These are phyloP conservation scores for Neofelis nebulosa DNA, from an alignment of 2,113 vertebrate genomes.

Conservation along the genomic window DNA sequence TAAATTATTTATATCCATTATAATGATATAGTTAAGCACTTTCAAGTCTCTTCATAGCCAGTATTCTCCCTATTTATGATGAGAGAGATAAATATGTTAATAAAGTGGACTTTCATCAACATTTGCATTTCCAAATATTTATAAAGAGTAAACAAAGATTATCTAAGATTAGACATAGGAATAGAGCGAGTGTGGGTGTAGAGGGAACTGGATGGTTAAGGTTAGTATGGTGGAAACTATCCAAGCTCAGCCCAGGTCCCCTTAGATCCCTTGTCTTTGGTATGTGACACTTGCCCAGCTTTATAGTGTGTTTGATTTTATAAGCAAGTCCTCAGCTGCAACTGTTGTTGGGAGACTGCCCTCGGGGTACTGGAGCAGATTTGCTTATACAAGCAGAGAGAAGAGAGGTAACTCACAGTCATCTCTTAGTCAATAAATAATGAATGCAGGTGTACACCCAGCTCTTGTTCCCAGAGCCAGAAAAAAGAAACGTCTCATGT, in stretches of 20 bases:
- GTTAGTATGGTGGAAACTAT: neutral
- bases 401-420: neutral
- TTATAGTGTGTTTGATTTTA: neutral
- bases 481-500: neutral
- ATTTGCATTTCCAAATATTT: neutral
- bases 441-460: neutral
- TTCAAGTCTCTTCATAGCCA: neutral
- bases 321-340: neutral
- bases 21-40: neutral
- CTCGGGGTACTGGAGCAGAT: neutral
- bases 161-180: neutral
- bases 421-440: neutral
- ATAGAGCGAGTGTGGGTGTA: neutral
- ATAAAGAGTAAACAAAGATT: neutral
- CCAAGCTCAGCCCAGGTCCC: rapidly evolving
- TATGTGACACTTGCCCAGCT: neutral
- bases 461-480: neutral
- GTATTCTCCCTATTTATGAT: neutral
- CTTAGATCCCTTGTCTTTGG: neutral
- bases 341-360: neutral
- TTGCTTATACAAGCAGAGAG: neutral
- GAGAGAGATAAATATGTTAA: neutral
- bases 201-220: neutral
- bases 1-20: neutral
- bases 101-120: neutral